These are phyloP conservation scores for Eurypyga helias DNA, from an alignment of 2,113 vertebrate species.

Conservation along the genomic window DNA sequence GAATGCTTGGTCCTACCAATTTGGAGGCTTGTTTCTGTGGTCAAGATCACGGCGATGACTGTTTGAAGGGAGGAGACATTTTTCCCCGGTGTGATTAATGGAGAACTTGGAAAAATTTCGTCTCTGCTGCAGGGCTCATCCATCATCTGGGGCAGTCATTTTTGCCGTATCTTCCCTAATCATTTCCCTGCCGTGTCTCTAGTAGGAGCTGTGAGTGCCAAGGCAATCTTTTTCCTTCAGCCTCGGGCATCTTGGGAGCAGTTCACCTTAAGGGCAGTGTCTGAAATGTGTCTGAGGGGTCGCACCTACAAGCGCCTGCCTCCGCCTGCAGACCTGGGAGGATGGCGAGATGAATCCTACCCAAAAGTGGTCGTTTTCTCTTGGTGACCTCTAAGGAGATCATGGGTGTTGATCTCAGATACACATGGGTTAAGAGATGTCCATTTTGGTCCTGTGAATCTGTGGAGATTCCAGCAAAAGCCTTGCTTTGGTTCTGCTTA, in stretches of 20 bases:
- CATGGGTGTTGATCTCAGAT: background rate
- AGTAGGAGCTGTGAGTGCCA: background rate
- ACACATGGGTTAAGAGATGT: rapidly evolving
- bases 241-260: background rate
- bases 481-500: background rate
- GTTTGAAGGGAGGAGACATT: background rate
- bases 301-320: background rate
- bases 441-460: background rate
- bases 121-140: background rate
- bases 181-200: background rate
- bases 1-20: background rate
- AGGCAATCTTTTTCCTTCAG: background rate
- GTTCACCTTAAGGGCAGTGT: background rate
- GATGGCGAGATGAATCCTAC: background rate
- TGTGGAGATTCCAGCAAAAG: background rate
- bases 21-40: background rate
- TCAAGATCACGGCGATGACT: background rate
- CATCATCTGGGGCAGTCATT: background rate
- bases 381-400: background rate
- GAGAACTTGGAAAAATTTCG: background rate
- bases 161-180: background rate
- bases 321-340: background rate
- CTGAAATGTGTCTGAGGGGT: background rate
- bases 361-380: background rate
- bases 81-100: rapidly evolving